Evolutionary conservation across 2,888 invertebrate genomes (phyloP), one percentile per base, ranked within the genome.

Genomic region (Stenodera caucasica): DNA sequence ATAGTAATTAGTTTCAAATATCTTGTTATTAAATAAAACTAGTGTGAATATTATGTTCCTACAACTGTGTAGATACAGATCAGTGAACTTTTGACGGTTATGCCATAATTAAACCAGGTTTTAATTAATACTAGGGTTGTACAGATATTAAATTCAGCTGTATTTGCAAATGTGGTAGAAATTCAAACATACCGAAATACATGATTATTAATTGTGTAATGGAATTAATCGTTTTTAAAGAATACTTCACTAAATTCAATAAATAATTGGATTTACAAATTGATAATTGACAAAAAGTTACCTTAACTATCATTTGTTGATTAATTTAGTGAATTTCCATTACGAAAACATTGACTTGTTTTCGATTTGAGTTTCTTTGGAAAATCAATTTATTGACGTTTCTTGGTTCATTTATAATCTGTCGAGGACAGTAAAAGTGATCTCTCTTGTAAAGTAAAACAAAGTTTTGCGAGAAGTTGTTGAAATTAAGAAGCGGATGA

Each of bases 401-500:
- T 18, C 29, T 5, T 32, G 23, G 15, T 32, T 30, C 51, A 51
- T 55, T 55, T 45, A 49, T 55, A 55, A 45, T 49, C 45, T 45
- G 55, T 18, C 15, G 18, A 9, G 14, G 55, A 55, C 29, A 58
- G 58, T 37, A 59, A 50, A 59, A 55, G 55, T 55, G 59, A 59
- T 59, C 60, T 49, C 40, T 32, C 15, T n/a, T n/a, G n/a, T 32
- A 50, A 58, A 65, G 59, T 57, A 54, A 66, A 62, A 63, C 60
- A 64, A 66, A 66, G 58, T 66, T 61, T 35, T 26, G 14, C 18
- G 54, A 57, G 49, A 63, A 64, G 62, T 66, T 66, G 53, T 57
- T 60, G 63, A 62, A 66, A 66, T 66, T 66, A 62, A 64, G 64
- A 60, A 64, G 56, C 57, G 62, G 61, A 62, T 54, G 58, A 57